Evolutionary conservation across 2,113 vertebrate genomes (phyloP).

Genomic region (Corynorhinus townsendii): DNA sequence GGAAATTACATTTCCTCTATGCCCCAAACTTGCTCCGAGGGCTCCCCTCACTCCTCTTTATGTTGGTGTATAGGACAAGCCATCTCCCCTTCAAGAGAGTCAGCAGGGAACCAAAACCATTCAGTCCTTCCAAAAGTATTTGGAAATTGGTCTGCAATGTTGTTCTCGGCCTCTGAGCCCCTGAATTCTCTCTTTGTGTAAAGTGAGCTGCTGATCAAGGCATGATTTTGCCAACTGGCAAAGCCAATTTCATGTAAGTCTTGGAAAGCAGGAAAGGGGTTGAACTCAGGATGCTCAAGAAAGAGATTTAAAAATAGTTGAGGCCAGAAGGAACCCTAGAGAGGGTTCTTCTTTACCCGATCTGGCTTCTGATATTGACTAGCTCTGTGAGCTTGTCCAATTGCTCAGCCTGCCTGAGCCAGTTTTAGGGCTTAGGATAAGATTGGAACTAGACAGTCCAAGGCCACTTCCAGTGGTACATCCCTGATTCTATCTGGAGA

Average conservation of each 20-base stretch:
- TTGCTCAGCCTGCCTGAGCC: neutral
- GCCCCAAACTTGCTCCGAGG: neutral
- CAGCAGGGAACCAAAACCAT: neutral
- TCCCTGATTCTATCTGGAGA: neutral
- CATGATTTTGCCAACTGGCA: neutral
- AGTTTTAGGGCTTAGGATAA: neutral
- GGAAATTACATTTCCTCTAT: neutral
- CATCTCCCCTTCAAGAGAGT: neutral
- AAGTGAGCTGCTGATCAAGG: neutral
- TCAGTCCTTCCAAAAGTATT: neutral
- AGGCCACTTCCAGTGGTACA: neutral
- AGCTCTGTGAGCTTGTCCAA: neutral
- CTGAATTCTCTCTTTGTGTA: neutral
- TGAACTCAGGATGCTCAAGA: neutral
- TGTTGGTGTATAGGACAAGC: neutral
- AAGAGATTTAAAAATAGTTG: slow-evolving; percentile 2
- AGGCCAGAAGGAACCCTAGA: neutral
- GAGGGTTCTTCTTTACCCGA: neutral
- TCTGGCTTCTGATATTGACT: neutral
- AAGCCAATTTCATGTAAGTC: neutral
- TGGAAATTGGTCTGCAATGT: neutral
- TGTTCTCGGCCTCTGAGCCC: neutral
- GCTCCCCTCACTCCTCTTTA: neutral
- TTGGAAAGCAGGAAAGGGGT: neutral
- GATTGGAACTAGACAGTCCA: neutral